Percentiles rank a stretch among this genome's conserved stretches.
Conservation (phyloP, 2,113 vertebrate genomes). For the Turdus rufiventris region DNA sequence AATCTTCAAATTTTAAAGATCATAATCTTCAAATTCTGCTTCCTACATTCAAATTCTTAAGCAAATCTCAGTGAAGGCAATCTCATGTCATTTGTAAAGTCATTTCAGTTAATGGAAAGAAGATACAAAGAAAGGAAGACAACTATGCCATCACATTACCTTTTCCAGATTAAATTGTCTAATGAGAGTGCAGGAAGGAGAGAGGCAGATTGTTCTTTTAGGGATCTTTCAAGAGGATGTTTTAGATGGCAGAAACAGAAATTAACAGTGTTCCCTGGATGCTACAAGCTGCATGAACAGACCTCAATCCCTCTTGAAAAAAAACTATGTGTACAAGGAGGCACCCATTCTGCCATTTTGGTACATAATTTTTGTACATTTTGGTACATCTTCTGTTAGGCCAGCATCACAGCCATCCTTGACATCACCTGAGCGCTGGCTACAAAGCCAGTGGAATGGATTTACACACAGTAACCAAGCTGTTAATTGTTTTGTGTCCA, state of each 20-base stretch:
- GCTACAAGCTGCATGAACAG: neutral
- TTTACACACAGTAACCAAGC: neutral
- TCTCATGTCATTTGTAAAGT: neutral
- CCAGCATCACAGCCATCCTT: neutral
- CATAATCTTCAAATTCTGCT: neutral
- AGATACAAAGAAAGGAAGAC: neutral
- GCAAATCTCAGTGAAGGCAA: neutral
- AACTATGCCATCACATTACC: neutral
- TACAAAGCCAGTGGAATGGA: neutral
- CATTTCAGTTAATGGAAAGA: neutral
- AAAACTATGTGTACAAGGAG: neutral
- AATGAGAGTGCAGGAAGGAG: neutral
- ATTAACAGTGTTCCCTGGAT: neutral
- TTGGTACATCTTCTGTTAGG: neutral
- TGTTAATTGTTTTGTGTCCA: neutral
- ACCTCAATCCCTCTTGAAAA: neutral
- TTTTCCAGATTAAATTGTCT: neutral
- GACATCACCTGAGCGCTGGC: neutral
- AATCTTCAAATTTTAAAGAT: neutral
- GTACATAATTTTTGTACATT: neutral
- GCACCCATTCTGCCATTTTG: neutral
- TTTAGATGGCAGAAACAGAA: neutral
- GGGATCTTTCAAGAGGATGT: neutral
- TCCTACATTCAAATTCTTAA: neutral
- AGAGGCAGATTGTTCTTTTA: neutral